Conservation (phyloP, 1,140 invertebrate species). For the Diorhabda elongata region DNA sequence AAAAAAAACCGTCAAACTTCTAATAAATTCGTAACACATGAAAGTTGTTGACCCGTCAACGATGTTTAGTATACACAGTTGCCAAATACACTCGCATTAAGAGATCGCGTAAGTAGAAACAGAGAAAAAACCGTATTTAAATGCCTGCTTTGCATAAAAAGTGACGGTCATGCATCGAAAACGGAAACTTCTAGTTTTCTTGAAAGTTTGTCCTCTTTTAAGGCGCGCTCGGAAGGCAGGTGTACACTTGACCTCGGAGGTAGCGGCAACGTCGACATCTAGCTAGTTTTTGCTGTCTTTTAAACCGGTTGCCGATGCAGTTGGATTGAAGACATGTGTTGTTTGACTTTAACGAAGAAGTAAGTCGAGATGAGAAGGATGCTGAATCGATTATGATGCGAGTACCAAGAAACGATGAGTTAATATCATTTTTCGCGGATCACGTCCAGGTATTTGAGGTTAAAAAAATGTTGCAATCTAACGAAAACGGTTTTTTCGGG, state of each 20-base stretch:
- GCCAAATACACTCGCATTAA: conserved; percentile 1
- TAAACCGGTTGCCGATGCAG: conserved; percentile 14
- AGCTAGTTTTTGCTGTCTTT: conserved; percentile 17
- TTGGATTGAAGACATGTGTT: conserved; percentile 17
- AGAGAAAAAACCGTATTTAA: conserved; percentile 8
- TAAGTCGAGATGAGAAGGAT: not conserved
- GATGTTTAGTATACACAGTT: not conserved
- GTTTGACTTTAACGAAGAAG: conserved; percentile 4
- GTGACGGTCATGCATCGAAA: not conserved
- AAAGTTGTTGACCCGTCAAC: conserved; percentile 16
- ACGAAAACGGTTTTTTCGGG: too few species aligned
- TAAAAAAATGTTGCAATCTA: too few species aligned
- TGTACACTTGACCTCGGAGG: conserved; percentile 15
- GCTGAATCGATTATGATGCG: too few species aligned
- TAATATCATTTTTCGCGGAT: too few species aligned
- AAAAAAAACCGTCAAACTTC: too few species aligned
- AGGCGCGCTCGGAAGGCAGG: conserved; percentile 9
- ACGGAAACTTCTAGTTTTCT: conserved; percentile 6
- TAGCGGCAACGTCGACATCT: conserved; percentile 5
- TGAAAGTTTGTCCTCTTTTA: conserved; percentile 1
- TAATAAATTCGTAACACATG: not conserved
- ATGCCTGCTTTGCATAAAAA: conserved; percentile 12
- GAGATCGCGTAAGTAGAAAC: not conserved
- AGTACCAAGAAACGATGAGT: too few species aligned
- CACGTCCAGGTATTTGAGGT: too few species aligned